Base-by-base conservation (phyloP, 2,888 invertebrate genomes). In the Macropis europaea region DNA sequence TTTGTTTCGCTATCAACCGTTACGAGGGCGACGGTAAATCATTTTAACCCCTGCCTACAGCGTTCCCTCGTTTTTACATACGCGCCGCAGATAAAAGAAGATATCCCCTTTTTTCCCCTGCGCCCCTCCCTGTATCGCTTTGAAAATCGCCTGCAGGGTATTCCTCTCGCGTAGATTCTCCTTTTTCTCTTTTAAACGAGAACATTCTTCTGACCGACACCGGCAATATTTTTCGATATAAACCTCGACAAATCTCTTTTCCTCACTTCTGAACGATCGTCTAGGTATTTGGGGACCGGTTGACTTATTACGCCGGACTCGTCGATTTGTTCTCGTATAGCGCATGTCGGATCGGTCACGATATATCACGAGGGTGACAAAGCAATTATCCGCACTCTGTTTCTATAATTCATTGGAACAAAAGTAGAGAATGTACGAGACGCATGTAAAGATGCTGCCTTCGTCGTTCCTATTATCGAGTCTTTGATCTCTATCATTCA, bases 31-130 rank as follows among this genome's bases (percentile, higher is more conserved):
- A 13, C 17, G 57, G 54, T 73, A 56, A 60, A 73, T 73, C 48
- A 72, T 71, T 70, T 40, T n/a, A n/a, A n/a, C n/a, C 13, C n/a
- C 30, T 5, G 30, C n/a, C 48, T 13, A 38, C 24, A n/a, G n/a
- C 28, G 22, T 24, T 40, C 38, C 26, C 6, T 7, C 48, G 22
- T 5, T 52, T 53, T 36, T 30, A 48, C 13, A 45, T 57, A 17
- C 56, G 36, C 61, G 28, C 13, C 24, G 1, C 2, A 42, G 48
- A 66, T 54, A 54, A 60, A 60, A n/a, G 48, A 6, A 22, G 13
- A 60, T 24, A 9, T 9, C 32, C 3, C 5, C 32, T 19, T 13
- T 15, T 34, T n/a, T 22, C 17, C 40, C 13, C 15, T n/a, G 19
- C n/a, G n/a, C 22, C 50, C 24, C 28, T 7, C 50, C 11, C 15